phyloP scores from a whole-genome alignment of 1,140 invertebrate species.

The Drosophila yakuba region DNA sequence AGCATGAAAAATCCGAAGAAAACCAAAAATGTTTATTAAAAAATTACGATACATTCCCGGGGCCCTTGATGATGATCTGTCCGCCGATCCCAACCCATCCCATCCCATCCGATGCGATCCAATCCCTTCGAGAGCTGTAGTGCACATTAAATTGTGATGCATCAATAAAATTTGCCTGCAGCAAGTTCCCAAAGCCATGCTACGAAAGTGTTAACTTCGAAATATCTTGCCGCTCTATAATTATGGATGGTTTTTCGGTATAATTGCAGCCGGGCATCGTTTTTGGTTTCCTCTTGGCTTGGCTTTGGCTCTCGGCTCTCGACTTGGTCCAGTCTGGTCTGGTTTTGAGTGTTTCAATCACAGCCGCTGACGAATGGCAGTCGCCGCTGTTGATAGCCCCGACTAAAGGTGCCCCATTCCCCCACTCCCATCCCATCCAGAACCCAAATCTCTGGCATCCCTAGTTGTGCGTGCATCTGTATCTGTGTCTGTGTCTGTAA shows the following conservation, averaged over 20 bases:
- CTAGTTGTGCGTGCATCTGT: slow-evolving; percentile 37
- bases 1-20: slow-evolving; percentile 67
- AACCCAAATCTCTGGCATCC: slow-evolving; percentile 26
- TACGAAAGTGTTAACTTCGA: slow-evolving; percentile 85
- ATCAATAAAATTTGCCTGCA: slow-evolving; percentile 83
- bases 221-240: slow-evolving; percentile 83
- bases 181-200: slow-evolving; percentile 81
- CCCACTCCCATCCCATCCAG: not conserved
- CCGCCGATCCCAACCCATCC: slow-evolving; percentile 30
- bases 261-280: slow-evolving; percentile 63
- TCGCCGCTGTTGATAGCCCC: slow-evolving; percentile 63
- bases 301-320: not conserved
- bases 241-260: slow-evolving; percentile 82
- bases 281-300: slow-evolving; percentile 13
- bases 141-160: slow-evolving; percentile 84
- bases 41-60: slow-evolving; percentile 67
- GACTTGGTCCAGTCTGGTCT: slow-evolving; percentile 4
- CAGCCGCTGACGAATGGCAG: slow-evolving; percentile 75
- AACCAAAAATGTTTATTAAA: slow-evolving; percentile 76
- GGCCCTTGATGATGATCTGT: slow-evolving; percentile 57
- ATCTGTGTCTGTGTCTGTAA: slow-evolving; percentile 28
- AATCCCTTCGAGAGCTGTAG: slow-evolving; percentile 36
- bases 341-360: slow-evolving; percentile 74
- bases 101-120: slow-evolving; percentile 15
- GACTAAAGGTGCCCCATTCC: slow-evolving; percentile 6